These are phyloP conservation scores for Siniperca chuatsi DNA, from an alignment of 2,113 vertebrate genomes.

Conservation along the genomic window DNA sequence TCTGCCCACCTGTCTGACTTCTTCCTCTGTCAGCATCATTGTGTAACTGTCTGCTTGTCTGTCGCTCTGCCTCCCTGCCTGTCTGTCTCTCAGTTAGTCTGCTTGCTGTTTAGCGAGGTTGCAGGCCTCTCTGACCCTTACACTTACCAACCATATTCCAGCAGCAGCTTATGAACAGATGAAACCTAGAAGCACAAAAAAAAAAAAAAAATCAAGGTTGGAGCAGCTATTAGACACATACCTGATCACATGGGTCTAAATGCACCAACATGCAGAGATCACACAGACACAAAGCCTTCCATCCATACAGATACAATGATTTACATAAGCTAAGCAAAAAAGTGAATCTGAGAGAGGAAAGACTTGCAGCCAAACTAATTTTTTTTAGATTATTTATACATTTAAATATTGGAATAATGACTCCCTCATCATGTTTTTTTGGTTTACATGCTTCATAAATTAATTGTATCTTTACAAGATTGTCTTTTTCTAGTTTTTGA, in stretches of 20 bases:
- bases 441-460: background rate
- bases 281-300: background rate
- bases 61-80: background rate
- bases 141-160: slow-evolving; percentile 47
- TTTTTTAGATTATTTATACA: background rate
- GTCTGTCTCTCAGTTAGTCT: slow-evolving; percentile 1
- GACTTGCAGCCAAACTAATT: background rate
- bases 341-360: background rate
- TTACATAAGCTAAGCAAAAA: background rate
- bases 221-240: slow-evolving; percentile 23
- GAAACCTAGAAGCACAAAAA: slow-evolving; percentile 17
- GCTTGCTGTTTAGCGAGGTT: slow-evolving; percentile 7
- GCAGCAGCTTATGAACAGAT: slow-evolving; percentile 26
- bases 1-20: slow-evolving; percentile 40
- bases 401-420: background rate
- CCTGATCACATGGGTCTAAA: background rate
- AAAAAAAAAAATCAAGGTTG: slow-evolving; percentile 23
- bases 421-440: too few species aligned
- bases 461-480: background rate
- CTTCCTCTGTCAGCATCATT: slow-evolving; percentile 40
- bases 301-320: background rate
- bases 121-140: slow-evolving; percentile 52
- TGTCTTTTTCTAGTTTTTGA: background rate
- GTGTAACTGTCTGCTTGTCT: slow-evolving; percentile 39
- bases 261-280: background rate